phyloP scores from a whole-genome alignment of 2,797 vertebrate species.

The Todus mexicanus region DNA sequence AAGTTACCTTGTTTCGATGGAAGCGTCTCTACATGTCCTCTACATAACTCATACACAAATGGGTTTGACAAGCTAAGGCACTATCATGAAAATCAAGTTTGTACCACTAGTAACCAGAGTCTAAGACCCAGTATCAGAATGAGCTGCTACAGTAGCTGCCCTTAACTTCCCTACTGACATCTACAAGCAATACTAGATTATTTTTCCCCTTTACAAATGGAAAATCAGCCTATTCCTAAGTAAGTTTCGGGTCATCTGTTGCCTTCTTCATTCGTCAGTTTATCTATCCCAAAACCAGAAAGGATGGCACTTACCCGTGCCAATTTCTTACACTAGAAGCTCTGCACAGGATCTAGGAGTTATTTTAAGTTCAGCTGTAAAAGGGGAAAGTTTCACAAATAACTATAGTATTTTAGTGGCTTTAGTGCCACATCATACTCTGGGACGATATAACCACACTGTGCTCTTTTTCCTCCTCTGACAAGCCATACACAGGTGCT shows the following conservation, averaged over 20 bases:
- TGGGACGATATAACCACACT: fast-evolving
- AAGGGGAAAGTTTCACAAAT: background rate
- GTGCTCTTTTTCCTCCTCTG: background rate
- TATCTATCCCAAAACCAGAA: background rate
- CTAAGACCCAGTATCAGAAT: background rate
- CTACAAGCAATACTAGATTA: background rate
- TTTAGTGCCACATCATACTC: background rate
- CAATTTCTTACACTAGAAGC: background rate
- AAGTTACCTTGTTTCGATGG: background rate
- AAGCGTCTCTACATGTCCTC: fast-evolving
- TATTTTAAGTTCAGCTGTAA: background rate
- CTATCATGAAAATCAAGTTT: background rate
- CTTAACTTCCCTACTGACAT: background rate
- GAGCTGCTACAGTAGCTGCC: fast-evolving
- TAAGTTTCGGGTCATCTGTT: background rate
- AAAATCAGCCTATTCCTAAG: background rate
- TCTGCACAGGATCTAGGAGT: background rate
- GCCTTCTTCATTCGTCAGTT: background rate
- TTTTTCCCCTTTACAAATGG: background rate
- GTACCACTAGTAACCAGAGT: background rate
- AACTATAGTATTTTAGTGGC: no score
- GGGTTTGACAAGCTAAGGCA: background rate
- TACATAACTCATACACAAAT: background rate
- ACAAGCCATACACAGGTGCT: fast-evolving
- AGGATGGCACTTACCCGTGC: fast-evolving